A percentile compares a stretch with the other conserved stretches of the same genome.
phyloP scores from a whole-genome alignment of 2,797 vertebrate species.

The Dendrocincla tyrannina region DNA sequence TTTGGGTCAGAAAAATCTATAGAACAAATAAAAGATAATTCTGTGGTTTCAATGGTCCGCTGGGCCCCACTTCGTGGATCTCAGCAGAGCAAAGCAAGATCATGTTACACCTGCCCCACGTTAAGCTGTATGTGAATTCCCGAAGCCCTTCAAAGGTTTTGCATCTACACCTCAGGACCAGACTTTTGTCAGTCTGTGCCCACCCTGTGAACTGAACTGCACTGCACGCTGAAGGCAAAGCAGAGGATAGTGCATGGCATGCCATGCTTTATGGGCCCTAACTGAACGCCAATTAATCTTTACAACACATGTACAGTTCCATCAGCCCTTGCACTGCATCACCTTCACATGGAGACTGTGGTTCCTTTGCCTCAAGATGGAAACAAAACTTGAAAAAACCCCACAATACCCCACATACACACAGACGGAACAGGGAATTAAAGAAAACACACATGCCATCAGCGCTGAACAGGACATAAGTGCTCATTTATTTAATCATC shows the following conservation, averaged over 20 bases:
- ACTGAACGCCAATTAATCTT: constrained; percentile 42
- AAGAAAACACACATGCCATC: neutral
- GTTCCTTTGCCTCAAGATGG: neutral
- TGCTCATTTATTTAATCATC: constrained; percentile 1
- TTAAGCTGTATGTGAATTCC: neutral
- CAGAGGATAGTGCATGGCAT: neutral
- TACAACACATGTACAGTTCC: neutral
- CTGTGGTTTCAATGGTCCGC: neutral
- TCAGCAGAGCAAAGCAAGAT: neutral
- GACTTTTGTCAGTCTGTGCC: neutral
- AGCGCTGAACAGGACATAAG: neutral
- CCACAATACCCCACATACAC: neutral
- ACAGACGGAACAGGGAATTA: neutral
- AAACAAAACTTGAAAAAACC: neutral
- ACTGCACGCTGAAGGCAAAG: constrained; percentile 17
- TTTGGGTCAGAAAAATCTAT: constrained; percentile 39
- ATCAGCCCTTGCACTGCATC: neutral
- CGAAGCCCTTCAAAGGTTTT: neutral
- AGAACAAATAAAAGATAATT: constrained; percentile 41
- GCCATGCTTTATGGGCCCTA: constrained; percentile 44
- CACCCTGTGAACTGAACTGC: neutral
- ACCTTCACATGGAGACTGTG: neutral
- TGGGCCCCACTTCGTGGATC: neutral
- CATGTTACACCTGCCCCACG: neutral
- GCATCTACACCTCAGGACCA: neutral